A percentile compares a stretch with the other conserved stretches of the same genome.
Conservation (phyloP, 2,888 invertebrate species). For the Nematopogon swammerdamellus region DNA sequence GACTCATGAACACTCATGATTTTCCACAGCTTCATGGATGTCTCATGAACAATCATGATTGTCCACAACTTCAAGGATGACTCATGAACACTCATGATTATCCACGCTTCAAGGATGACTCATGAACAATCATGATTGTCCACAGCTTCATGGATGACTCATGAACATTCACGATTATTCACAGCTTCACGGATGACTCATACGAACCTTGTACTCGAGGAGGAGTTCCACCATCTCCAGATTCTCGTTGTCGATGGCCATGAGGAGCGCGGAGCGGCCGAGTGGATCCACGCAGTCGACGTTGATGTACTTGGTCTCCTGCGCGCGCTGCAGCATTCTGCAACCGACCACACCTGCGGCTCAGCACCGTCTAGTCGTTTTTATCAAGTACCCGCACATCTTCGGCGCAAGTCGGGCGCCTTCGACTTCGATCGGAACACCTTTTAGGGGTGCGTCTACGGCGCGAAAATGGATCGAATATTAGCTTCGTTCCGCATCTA, state of each 20-base stretch:
- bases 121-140: no score
- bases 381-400: neutral
- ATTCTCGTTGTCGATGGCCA: conserved; percentile 99
- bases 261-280: conserved; percentile 90
- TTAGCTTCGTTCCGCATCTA: neutral
- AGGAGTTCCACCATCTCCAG: conserved; percentile 92
- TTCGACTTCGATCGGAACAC: neutral
- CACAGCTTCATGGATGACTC: no score
- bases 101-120: no score
- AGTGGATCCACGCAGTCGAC: conserved; percentile 97
- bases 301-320: conserved; percentile 78
- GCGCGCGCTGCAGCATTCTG: conserved; percentile 76
- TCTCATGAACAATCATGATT: no score
- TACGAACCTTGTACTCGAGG: conserved; percentile 60
- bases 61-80: no score
- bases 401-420: neutral
- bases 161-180: no score
- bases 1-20: no score
- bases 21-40: no score
- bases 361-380: neutral
- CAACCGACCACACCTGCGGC: neutral
- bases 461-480: neutral
- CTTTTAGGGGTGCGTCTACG: no score
- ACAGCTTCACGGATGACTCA: no score
- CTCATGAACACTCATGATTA: no score